Base-by-base conservation (phyloP, 2,888 invertebrate genomes). In the Drosophila engyochracea region DNA sequence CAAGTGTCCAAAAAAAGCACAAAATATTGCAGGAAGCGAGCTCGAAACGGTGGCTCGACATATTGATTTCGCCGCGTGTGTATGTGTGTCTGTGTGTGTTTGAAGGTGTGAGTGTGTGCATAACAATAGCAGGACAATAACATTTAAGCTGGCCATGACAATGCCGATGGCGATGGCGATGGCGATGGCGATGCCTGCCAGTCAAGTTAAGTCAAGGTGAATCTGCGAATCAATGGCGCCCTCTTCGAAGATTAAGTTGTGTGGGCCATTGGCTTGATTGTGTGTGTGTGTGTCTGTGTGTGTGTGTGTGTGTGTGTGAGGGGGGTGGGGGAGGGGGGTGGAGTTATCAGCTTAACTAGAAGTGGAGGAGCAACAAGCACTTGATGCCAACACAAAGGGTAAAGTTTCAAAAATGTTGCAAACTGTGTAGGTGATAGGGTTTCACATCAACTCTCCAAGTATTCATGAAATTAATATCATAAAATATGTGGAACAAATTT, bases 11-110 rank as follows among this genome's bases (percentile, higher is more conserved):
- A 51, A 51, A 47, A 47, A 35, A 69, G 70, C 72, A 62, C 61
- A 70, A 73, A 79, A 73, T 54, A 67, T 49, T 70, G 64, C 68
- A 57, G 58, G 62, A 65, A 83, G 63, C 73, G 71, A 70, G 69
- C 69, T 44, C 76, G 49, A 59, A 53, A 67, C 65, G 70, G 68
- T 80, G 80, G 74, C 75, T 71, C 89, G 74, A 82, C 86, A 74
- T 85, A 85, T 86, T 83, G 85, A 85, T 85, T 85, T 83, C 81
- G 76, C 31, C 10, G 31, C 16, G 4, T 53, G 25, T 25, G 25
- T 28, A 3, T 28, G 28, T 55, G 28, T 47, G 35, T 41, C 19
- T 52, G 37, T 53, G 41, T 16, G 35, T 67, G 44, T 61, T 30
- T 54, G 41, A 22, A 30, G 12, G 28, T 30, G 30, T n/a, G 30